These are phyloP conservation scores for Paraplagusia blochii DNA, from an alignment of 2,113 vertebrate genomes.

Conservation along the genomic window DNA sequence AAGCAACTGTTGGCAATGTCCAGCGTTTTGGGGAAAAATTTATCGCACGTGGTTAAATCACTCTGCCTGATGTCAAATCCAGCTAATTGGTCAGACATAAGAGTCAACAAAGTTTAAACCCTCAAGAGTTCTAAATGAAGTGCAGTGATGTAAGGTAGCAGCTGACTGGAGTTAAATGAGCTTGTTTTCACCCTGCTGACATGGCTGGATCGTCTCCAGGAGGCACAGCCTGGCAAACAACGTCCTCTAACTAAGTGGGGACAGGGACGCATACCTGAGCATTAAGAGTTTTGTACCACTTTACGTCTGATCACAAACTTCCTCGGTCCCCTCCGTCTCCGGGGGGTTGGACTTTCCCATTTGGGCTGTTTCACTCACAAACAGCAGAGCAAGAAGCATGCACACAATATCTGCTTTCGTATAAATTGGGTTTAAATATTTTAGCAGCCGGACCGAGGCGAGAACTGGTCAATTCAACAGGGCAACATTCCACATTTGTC, in stretches of 20 bases:
- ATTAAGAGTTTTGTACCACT: conserved; percentile 51
- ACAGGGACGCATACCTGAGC: conserved; percentile 68
- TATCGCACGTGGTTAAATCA: conserved; percentile 1
- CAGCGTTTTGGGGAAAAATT: conserved; percentile 6
- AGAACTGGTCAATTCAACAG: conserved; percentile 48
- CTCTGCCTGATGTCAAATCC: conserved; percentile 5
- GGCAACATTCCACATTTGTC: conserved; percentile 43
- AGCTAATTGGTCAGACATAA: conserved; percentile 24
- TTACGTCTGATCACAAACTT: conserved; percentile 54
- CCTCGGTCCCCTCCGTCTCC: conserved; percentile 38
- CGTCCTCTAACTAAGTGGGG: conserved; percentile 48
- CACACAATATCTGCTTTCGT: conserved; percentile 37
- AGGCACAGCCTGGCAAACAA: conserved; percentile 43
- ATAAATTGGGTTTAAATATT: conserved; percentile 61
- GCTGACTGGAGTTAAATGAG: conserved; percentile 64
- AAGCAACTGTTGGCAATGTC: conserved; percentile 4
- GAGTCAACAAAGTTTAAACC: conserved; percentile 28
- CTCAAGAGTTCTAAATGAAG: conserved; percentile 35
- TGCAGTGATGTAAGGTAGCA: conserved; percentile 49
- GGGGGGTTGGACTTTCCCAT: conserved; percentile 10
- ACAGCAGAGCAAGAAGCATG: conserved; percentile 3
- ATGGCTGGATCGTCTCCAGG: conserved; percentile 56
- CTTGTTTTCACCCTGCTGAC: conserved; percentile 60
- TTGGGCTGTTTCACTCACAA: neutral
- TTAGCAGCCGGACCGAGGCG: conserved; percentile 48